A percentile compares a stretch with the other conserved stretches of the same genome.
Evolutionary conservation across 2,797 vertebrate species (phyloP).

Genomic region (Crenichthys baileyi): DNA sequence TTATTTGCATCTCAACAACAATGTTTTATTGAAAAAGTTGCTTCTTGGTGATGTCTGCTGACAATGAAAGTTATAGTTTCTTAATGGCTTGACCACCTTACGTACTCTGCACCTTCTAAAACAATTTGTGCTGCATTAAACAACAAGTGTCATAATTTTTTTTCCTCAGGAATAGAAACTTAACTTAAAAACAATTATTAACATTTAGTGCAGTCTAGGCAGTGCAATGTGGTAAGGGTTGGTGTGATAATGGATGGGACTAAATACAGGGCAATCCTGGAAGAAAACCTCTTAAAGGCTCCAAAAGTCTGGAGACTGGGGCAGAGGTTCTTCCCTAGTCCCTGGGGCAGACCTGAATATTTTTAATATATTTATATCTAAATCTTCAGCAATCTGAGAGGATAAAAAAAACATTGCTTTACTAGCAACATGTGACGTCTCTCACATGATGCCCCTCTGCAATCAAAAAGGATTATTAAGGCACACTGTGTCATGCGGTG

Average conservation of each 20-base stretch:
- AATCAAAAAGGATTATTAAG: constrained; percentile 42
- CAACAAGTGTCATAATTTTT: background rate
- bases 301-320: background rate
- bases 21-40: background rate
- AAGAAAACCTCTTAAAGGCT: background rate
- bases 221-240: background rate
- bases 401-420: background rate
- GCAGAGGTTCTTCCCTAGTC: background rate
- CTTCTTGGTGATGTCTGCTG: background rate
- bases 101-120: background rate
- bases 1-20: background rate
- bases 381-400: constrained; percentile 2
- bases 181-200: too few species aligned
- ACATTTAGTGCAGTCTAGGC: too few species aligned
- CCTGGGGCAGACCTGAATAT: too few species aligned
- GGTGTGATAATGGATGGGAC: background rate
- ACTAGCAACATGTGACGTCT: background rate
- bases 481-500: background rate
- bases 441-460: constrained; percentile 6
- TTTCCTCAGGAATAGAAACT: too few species aligned
- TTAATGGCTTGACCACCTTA: background rate
- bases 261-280: background rate
- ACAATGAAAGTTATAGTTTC: background rate
- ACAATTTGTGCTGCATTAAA: background rate
- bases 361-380: background rate